These are phyloP conservation scores for Lineus longissimus DNA, from an alignment of 1,140 invertebrate genomes.

Conservation along the genomic window DNA sequence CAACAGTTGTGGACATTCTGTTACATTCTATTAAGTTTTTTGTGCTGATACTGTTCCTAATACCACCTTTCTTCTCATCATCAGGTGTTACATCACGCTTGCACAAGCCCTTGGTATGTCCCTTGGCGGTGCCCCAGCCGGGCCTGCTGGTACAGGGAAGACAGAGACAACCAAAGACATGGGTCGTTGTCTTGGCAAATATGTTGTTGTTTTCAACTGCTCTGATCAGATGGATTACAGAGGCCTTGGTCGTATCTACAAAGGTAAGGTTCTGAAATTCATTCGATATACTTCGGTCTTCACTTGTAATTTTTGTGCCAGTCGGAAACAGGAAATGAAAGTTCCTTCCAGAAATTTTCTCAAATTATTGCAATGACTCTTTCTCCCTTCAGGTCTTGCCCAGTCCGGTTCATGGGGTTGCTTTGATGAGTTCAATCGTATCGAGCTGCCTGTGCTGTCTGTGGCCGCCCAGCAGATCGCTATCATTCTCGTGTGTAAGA, in stretches of 20 bases:
- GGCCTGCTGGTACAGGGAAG: conserved; percentile 93
- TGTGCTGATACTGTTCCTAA: neutral
- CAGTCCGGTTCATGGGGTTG: conserved; percentile 96
- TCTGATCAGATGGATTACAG: conserved; percentile 98
- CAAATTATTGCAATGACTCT: neutral
- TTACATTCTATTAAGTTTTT: neutral
- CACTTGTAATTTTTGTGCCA: neutral
- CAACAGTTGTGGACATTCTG: neutral
- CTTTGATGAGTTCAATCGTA: conserved; percentile 95
- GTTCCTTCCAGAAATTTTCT: neutral
- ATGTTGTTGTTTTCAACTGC: conserved; percentile 97
- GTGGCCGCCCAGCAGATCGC: conserved; percentile 95
- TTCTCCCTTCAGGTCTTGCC: conserved; percentile 65
- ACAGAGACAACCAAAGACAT: conserved; percentile 98
- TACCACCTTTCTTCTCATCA: conserved; percentile 13
- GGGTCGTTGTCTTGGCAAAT: conserved; percentile 95
- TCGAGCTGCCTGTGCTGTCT: conserved; percentile 89
- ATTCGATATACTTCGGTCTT: neutral
- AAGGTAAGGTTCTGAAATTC: conserved; percentile 57
- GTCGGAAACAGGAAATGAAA: no score
- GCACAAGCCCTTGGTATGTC: conserved; percentile 93
- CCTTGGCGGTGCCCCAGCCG: conserved; percentile 92
- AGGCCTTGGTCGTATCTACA: conserved; percentile 85
- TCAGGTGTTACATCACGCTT: conserved; percentile 91
- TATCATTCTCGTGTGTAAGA: conserved; percentile 87